A percentile compares a stretch with the other conserved stretches of the same genome.
phyloP scores from a whole-genome alignment of 2,888 invertebrate species.

The Cephus sareptanus region DNA sequence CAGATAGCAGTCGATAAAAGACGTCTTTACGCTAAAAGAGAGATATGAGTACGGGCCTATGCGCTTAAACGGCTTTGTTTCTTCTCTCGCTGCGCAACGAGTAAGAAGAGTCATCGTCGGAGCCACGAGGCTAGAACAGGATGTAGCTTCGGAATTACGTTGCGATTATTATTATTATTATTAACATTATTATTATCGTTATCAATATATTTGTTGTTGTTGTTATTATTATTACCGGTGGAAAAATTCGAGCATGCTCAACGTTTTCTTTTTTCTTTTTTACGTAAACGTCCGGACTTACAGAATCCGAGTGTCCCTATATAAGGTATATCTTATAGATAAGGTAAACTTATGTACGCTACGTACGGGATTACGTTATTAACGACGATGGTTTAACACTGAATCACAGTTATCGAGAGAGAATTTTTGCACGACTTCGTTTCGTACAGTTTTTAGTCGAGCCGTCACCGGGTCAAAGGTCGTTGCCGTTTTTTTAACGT shows the following conservation, averaged over 20 bases:
- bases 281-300: not conserved
- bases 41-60: not conserved
- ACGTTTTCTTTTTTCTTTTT: not conserved
- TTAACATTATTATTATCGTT: not conserved
- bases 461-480: not conserved
- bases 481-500: not conserved
- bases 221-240: not conserved
- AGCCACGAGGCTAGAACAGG: not conserved
- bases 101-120: not conserved
- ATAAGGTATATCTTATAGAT: not conserved
- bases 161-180: not conserved
- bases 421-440: not conserved
- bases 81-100: not conserved
- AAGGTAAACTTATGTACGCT: not conserved
- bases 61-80: not conserved
- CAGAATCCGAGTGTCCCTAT: not conserved
- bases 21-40: too few species aligned
- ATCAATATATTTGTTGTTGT: not conserved
- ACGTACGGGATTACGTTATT: not conserved
- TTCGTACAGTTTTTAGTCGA: not conserved
- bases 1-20: too few species aligned
- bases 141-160: not conserved
- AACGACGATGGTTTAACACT: not conserved
- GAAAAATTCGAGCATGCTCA: not conserved
- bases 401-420: not conserved